These are phyloP conservation scores for Alfaro cultratus DNA, from an alignment of 2,797 vertebrate genomes.

Conservation along the genomic window DNA sequence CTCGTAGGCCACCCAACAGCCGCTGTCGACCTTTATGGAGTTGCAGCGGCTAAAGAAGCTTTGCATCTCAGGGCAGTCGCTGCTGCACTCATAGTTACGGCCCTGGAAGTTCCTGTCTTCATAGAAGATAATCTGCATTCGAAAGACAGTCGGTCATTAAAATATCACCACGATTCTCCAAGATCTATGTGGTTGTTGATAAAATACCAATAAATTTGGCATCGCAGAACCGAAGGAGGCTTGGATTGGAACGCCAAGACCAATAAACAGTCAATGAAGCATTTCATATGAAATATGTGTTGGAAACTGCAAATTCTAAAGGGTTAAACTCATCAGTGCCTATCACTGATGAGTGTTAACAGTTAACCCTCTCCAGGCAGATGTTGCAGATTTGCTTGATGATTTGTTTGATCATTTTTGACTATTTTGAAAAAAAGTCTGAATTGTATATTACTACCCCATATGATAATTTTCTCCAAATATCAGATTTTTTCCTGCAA, in stretches of 20 bases:
- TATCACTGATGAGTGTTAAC: neutral
- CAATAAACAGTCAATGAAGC: neutral
- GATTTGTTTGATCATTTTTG: too few relatives aligned
- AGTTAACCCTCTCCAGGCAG: too few relatives aligned
- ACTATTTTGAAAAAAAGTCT: too few relatives aligned
- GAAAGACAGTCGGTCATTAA: slow-evolving; percentile 15
- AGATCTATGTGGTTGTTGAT: neutral
- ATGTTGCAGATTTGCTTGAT: too few relatives aligned
- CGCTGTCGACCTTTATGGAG: slow-evolving; percentile 81
- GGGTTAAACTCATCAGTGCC: neutral
- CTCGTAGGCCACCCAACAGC: slow-evolving; percentile 84
- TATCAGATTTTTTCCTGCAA: too few relatives aligned
- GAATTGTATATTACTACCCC: too few relatives aligned
- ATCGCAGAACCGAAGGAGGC: neutral
- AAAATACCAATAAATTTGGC: neutral
- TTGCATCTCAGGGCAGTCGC: slow-evolving; percentile 80
- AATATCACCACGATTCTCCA: neutral
- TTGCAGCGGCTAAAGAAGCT: slow-evolving; percentile 81
- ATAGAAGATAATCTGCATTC: slow-evolving; percentile 80
- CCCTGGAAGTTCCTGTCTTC: slow-evolving; percentile 85
- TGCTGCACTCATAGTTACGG: slow-evolving; percentile 78
- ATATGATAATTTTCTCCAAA: too few relatives aligned
- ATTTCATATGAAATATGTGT: neutral
- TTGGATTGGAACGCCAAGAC: neutral
- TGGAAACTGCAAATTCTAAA: neutral